phyloP scores from a whole-genome alignment of 2,113 vertebrate genomes.

The Sceloporus tristichus region DNA sequence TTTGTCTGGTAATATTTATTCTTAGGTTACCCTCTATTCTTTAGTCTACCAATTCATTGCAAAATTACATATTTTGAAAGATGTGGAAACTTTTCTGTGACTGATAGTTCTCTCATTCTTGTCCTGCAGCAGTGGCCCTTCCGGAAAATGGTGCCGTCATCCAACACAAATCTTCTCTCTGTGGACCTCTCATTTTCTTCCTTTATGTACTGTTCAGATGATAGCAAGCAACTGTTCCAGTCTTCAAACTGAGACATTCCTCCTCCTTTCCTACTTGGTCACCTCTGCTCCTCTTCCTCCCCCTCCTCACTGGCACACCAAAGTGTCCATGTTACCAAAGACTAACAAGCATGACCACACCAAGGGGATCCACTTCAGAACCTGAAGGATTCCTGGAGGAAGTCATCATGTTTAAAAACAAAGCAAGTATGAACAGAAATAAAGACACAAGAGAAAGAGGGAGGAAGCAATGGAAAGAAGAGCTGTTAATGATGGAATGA shows the following conservation, averaged over 20 bases:
- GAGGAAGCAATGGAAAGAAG: conserved; percentile 65
- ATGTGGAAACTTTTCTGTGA: conserved; percentile 5
- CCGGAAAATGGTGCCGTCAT: conserved; percentile 66
- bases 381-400: conserved; percentile 73
- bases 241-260: conserved; percentile 67
- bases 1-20: not conserved
- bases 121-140: conserved; percentile 78
- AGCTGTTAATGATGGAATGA: conserved; percentile 53
- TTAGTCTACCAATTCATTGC: not conserved
- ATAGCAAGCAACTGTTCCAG: conserved; percentile 73
- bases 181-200: conserved; percentile 76
- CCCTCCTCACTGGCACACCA: conserved; percentile 83
- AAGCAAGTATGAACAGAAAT: conserved; percentile 43
- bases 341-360: conserved; percentile 78
- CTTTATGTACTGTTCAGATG: conserved; percentile 82
- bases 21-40: not conserved
- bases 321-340: conserved; percentile 88
- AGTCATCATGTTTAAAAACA: conserved; percentile 67
- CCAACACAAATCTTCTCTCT: conserved; percentile 59
- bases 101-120: conserved; percentile 54
- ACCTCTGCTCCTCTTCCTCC: conserved; percentile 74
- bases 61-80: not conserved
- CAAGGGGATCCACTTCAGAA: conserved; percentile 76
- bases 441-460: conserved; percentile 39
- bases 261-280: conserved; percentile 71